These are phyloP conservation scores for Epinotia nisella DNA, from an alignment of 2,888 invertebrate species.

Conservation along the genomic window DNA sequence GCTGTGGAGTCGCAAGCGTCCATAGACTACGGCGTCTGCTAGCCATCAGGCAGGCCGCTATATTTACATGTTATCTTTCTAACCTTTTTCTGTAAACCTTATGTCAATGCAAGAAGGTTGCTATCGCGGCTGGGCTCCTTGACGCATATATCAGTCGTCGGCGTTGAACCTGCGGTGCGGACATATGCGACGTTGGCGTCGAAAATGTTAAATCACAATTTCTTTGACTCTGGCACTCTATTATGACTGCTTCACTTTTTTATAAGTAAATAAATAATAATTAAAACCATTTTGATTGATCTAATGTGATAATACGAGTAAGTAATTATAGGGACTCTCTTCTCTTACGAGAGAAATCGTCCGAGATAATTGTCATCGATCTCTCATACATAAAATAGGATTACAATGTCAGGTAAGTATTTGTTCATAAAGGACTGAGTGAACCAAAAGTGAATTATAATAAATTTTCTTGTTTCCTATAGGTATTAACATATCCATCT, in stretches of 20 bases:
- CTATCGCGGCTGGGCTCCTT: too few species aligned
- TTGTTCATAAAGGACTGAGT: conserved; percentile 1
- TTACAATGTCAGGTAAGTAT: not conserved
- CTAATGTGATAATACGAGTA: conserved; percentile 19
- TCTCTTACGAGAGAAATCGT: not conserved
- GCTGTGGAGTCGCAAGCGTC: too few species aligned
- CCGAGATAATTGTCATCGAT: not conserved
- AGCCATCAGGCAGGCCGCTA: too few species aligned
- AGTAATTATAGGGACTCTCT: not conserved
- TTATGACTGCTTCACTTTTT: not conserved
- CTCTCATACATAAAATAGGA: not conserved
- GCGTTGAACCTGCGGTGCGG: too few species aligned
- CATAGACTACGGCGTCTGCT: too few species aligned
- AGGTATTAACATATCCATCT: not conserved
- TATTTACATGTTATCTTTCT: too few species aligned
- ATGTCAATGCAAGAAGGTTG: too few species aligned
- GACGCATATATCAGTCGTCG: too few species aligned
- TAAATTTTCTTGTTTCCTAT: too few species aligned
- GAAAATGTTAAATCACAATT: too few species aligned
- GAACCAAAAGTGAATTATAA: not conserved
- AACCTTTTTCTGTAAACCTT: too few species aligned
- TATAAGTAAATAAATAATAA: conserved; percentile 5
- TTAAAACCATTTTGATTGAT: conserved; percentile 3
- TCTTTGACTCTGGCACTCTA: not conserved
- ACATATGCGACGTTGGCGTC: too few species aligned